Conservation (phyloP, 2,113 vertebrate genomes). For the Lophura nycthemera region DNA sequence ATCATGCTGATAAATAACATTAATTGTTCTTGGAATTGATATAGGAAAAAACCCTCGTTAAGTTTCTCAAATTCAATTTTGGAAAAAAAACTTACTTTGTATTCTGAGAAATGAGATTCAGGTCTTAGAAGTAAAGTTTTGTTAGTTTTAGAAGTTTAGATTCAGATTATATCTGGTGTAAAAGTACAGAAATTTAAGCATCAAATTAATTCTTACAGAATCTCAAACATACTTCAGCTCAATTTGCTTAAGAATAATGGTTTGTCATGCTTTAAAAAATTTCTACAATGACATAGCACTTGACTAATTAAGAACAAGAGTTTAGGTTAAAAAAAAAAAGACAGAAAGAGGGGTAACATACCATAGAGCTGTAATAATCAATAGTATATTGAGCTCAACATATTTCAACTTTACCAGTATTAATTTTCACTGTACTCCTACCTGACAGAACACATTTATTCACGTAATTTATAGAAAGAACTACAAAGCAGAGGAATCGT, state of each 20-base stretch:
- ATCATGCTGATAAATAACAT: not conserved
- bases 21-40: not conserved
- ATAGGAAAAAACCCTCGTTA: not conserved
- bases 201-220: not conserved
- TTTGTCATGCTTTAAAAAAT: not conserved
- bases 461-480: not conserved
- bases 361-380: not conserved
- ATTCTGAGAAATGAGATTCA: not conserved
- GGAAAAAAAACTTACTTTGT: not conserved
- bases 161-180: not conserved
- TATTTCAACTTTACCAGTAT: not conserved
- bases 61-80: not conserved
- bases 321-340: not conserved
- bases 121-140: not conserved
- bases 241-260: not conserved
- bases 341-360: not conserved
- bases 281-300: not conserved
- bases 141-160: not conserved
- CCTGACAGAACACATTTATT: not conserved
- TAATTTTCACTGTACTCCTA: not conserved
- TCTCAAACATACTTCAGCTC: not conserved
- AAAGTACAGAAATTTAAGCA: not conserved
- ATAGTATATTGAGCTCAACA: not conserved
- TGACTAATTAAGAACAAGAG: not conserved
- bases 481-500: not conserved